Percentiles rank a stretch among this genome's conserved stretches.
These are phyloP conservation scores for Neocrepidodera transversa DNA, from an alignment of 2,888 invertebrate species.

Conservation along the genomic window DNA sequence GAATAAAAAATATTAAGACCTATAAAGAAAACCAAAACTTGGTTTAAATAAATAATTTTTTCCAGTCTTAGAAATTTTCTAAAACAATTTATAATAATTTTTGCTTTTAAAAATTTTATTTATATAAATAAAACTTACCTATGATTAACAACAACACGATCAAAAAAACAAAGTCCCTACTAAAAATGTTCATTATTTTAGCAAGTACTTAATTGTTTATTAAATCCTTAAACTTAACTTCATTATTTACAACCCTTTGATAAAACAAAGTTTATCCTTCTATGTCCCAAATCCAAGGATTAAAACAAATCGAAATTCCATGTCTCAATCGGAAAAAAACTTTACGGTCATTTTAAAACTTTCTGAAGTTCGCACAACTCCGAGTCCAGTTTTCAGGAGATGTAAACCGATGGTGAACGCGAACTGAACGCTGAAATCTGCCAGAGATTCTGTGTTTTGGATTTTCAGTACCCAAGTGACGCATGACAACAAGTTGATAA, in stretches of 20 bases:
- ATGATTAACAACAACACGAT: background rate
- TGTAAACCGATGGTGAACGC: conserved; percentile 16
- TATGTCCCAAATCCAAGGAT: background rate
- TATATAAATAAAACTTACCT: background rate
- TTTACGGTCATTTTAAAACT: conserved; percentile 11
- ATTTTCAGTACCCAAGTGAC: conserved; percentile 24
- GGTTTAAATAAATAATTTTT: too few species aligned
- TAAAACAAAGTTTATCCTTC: background rate
- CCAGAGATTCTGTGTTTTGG: conserved; percentile 23
- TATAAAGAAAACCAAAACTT: too few species aligned
- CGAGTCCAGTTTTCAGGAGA: conserved; percentile 2
- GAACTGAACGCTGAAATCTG: conserved; percentile 26
- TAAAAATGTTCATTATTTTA: background rate
- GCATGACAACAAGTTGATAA: conserved; percentile 31
- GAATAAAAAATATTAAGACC: too few species aligned
- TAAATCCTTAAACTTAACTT: background rate
- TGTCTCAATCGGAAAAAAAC: conserved; percentile 1
- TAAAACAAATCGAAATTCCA: conserved; percentile 1
- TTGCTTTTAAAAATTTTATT: background rate
- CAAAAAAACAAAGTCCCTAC: background rate
- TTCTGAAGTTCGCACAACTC: conserved; percentile 3
- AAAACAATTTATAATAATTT: too few species aligned
- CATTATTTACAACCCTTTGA: background rate
- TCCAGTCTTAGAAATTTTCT: too few species aligned
- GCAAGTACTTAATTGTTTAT: background rate